Percentiles rank a stretch among this genome's conserved stretches.
Evolutionary conservation across 92 coral and sea anemone species (phyloP).

Genomic region (Paramuricea clavata): DNA sequence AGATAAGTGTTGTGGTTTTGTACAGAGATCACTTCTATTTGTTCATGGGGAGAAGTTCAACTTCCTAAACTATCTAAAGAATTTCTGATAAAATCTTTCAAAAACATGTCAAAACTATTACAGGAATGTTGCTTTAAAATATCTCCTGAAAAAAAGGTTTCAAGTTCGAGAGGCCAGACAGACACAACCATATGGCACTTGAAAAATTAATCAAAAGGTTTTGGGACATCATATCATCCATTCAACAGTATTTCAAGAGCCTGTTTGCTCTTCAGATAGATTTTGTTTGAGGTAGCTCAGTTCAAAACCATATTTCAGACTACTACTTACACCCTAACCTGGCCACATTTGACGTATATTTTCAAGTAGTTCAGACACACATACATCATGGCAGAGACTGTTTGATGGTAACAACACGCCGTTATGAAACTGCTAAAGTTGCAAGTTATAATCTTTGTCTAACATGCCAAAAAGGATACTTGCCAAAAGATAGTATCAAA

Average conservation of each 20-base stretch:
- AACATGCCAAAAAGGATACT: no score
- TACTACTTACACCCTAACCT: no score
- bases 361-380: no score
- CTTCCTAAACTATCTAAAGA: constrained; percentile 9
- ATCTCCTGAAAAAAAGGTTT: background rate
- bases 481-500: no score
- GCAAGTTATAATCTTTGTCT: no score
- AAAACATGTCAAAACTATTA: background rate
- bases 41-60: background rate
- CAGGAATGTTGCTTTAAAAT: background rate
- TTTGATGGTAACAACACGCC: no score
- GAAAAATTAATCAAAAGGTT: background rate
- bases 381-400: no score
- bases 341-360: no score
- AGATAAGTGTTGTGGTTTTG: background rate
- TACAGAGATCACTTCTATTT: background rate
- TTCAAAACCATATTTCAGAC: no score
- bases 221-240: background rate
- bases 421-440: no score
- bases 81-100: background rate
- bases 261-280: background rate
- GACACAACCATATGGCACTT: background rate
- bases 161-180: background rate
- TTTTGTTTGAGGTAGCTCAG: no score
- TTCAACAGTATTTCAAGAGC: background rate